Evolutionary conservation across 2,888 invertebrate genomes (phyloP), one percentile per base, ranked within the genome.

Genomic region (Agrypnus murinus): DNA sequence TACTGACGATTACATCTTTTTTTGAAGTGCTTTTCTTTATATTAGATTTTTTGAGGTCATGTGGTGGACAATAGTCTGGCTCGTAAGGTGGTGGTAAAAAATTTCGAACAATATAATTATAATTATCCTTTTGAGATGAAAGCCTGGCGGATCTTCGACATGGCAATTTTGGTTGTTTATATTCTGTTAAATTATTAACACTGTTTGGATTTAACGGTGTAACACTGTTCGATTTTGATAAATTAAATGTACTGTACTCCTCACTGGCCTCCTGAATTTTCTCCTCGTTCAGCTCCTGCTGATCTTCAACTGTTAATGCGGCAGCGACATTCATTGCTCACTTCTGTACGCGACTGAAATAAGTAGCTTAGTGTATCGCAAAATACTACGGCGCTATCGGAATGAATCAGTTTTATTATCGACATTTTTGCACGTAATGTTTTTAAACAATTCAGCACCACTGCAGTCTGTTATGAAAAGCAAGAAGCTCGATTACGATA

Each of bases 1-100:
- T n/a, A n/a, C n/a, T 50, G 7, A 50, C 50, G 32, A 50, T 50
- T 10, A 50, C 31, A 7, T 50, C 50, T 12, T 31, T 50, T 46
- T 46, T 8, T 19, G 46, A 17, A 19, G 17, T 8, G 1, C 31
- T 1, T 12, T 31, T n/a, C 1, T 31, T 19, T 0, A n/a, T n/a
- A n/a, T 2, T 12, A 1, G 50, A 50, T 31, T 50, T 50, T 31
- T 50, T 25, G n/a, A 50, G 8, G 31, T 10, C 31, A 31, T 50
- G 1, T 19, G 50, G 50, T 14, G 50, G 50, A 6, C 25, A 25
- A 14, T 50, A 50, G 7, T 50, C 50, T 9, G 50, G 50, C 9
- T 50, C 50, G 3, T 25, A 10, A 10, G 46, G 10, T 9, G 10
- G 8, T 19, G 46, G 5, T 9, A 10, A 46, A 12, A 25, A 8